Evolutionary conservation across 1,140 invertebrate genomes (phyloP), one percentile per base, ranked within the genome.

Genomic region (Cydia strobilella): DNA sequence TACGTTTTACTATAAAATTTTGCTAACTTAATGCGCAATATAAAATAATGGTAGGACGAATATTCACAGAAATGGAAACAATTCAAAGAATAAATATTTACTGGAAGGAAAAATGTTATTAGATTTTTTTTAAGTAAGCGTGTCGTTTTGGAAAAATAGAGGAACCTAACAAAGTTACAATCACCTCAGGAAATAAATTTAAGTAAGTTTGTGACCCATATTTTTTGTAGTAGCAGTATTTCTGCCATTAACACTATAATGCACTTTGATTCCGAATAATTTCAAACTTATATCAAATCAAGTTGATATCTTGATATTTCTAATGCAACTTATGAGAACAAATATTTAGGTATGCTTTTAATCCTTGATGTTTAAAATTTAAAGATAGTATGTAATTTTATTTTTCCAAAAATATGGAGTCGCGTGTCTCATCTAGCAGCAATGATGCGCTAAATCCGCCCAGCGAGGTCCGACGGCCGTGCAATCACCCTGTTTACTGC

Each of bases 401-500:
- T 13, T 0, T 45, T 12, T 0, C 12, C 42, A 15, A 45, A 15
- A 13, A 13, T 15, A 45, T 45, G 35, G 9, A 9, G 3, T 45
- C 42, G 2, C 10, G 20, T 59, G 54, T 59, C 54, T 59, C 20
- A 59, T 59, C 54, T 59, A 59, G 54, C 6, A n/a, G 54, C n/a
- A 18, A 18, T 23, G 20, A 2, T 23, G 20, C 54, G 54, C 54
- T 59, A 59, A 10, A 10, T 59, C 18, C 20, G 54, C 54, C 10
- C 20, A 35, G 65, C 42, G 65, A 72, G 69, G 76, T 75, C 75
- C 75, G 75, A 62, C 76, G 73, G 79, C 76, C 77, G 72, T 77
- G 76, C 76, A 79, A 80, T 80, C 78, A 77, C 72, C 74, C 77
- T 75, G 79, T 82, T 83, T 83, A 83, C 79, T 78, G 79, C 82